Percentiles rank a stretch among this genome's conserved stretches.
phyloP scores from a whole-genome alignment of 2,888 invertebrate genomes.

The Trichogramma evanescens region DNA sequence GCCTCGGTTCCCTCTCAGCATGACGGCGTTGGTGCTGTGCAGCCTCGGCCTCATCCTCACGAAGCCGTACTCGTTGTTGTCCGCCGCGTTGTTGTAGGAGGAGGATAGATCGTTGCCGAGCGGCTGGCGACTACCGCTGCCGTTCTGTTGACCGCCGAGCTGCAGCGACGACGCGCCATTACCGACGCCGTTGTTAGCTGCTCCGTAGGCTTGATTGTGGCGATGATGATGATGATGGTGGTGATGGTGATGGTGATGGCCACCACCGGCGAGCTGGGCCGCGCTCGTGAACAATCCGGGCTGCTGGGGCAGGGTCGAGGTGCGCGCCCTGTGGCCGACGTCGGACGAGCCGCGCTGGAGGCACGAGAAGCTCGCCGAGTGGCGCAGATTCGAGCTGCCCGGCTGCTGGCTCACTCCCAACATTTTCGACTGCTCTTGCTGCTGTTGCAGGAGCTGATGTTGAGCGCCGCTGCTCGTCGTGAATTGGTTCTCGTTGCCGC shows the following conservation, averaged over 20 bases:
- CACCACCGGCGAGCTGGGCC: neutral
- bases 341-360: conserved; percentile 42
- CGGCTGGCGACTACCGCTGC: conserved; percentile 21
- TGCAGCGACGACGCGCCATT: conserved; percentile 17
- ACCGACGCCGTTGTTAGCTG: neutral
- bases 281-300: conserved; percentile 24
- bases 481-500: neutral
- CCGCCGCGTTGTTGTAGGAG: conserved; percentile 13
- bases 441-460: neutral
- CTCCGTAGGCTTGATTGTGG: neutral
- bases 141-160: conserved; percentile 28
- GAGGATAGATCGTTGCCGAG: conserved; percentile 19
- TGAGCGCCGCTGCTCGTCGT: neutral
- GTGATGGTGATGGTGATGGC: conserved; percentile 8
- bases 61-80: conserved; percentile 42
- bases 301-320: conserved; percentile 47
- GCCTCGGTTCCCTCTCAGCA: conserved; percentile 24
- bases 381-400: conserved; percentile 40
- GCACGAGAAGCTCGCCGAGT: conserved; percentile 50
- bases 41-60: conserved; percentile 39
- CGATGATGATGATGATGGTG: conserved; percentile 8
- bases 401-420: conserved; percentile 44
- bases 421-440: conserved; percentile 28
- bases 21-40: conserved; percentile 38
- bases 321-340: conserved; percentile 41